Evolutionary conservation across 2,888 invertebrate genomes (phyloP).

Genomic region (Eupithecia subumbrata): DNA sequence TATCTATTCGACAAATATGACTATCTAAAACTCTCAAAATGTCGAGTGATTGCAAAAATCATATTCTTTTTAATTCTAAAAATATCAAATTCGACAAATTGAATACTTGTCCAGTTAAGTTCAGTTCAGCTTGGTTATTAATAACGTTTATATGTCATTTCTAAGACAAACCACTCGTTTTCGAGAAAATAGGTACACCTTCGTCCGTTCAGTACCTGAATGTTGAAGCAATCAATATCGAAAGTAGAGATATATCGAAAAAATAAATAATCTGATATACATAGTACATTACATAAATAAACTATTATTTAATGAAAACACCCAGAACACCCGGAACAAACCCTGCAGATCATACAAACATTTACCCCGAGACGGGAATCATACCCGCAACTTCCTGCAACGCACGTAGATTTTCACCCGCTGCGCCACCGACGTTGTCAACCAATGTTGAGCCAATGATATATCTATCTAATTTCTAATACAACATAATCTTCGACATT

Average conservation of each 20-base stretch:
- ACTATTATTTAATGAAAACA: not conserved
- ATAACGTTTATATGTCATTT: not conserved
- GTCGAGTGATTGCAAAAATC: not conserved
- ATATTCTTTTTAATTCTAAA: no score
- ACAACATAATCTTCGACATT: not conserved
- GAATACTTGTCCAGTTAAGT: not conserved
- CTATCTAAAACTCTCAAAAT: not conserved
- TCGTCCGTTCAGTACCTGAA: not conserved
- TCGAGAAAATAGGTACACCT: not conserved
- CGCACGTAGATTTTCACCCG: not conserved
- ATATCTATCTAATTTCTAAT: not conserved
- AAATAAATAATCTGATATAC: no score
- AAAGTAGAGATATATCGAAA: no score
- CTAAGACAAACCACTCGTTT: not conserved
- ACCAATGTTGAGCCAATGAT: not conserved
- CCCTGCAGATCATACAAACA: not conserved
- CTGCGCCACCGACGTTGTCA: not conserved
- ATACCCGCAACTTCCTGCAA: not conserved
- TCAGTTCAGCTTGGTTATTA: no score
- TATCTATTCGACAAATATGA: not conserved
- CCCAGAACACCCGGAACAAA: not conserved
- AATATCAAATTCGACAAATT: not conserved
- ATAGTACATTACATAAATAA: not conserved
- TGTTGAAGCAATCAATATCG: no score
- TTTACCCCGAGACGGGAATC: no score